Conservation (phyloP, 2,113 vertebrate species). For the Ia io region DNA sequence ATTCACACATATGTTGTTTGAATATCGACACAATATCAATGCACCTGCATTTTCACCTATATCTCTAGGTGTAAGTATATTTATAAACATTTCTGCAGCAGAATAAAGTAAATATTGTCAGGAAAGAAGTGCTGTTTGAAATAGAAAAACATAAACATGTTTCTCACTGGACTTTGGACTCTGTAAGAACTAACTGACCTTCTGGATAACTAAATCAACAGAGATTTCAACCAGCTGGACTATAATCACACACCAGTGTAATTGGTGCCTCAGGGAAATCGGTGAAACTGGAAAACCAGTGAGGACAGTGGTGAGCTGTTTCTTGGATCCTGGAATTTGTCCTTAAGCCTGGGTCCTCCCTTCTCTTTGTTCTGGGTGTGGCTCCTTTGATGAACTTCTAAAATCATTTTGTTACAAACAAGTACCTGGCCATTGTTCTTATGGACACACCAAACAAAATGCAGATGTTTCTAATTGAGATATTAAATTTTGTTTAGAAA, state of each 20-base stretch:
- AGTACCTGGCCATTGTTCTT: not conserved
- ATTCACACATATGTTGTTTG: not conserved
- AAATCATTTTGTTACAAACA: not conserved
- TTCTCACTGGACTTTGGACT: not conserved
- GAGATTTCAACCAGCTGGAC: not conserved
- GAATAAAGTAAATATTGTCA: conserved; percentile 6
- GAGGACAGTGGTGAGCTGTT: not conserved
- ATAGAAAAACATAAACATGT: not conserved
- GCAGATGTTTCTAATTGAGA: not conserved
- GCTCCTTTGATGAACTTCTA: not conserved
- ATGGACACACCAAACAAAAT: not conserved
- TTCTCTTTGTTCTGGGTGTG: not conserved
- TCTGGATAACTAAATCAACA: not conserved
- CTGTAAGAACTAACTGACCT: not conserved
- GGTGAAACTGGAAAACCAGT: not conserved
- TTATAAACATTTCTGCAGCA: not conserved
- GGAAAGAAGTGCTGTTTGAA: not conserved
- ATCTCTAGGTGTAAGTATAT: not conserved
- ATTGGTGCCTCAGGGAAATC: not conserved
- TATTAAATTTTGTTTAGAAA: not conserved
- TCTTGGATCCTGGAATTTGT: not conserved
- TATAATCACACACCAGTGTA: not conserved
- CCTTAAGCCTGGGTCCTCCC: not conserved
- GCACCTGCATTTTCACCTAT: not conserved
- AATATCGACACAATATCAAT: not conserved